phyloP scores from a whole-genome alignment of 1,140 invertebrate species.

The Musca vetustissima region DNA sequence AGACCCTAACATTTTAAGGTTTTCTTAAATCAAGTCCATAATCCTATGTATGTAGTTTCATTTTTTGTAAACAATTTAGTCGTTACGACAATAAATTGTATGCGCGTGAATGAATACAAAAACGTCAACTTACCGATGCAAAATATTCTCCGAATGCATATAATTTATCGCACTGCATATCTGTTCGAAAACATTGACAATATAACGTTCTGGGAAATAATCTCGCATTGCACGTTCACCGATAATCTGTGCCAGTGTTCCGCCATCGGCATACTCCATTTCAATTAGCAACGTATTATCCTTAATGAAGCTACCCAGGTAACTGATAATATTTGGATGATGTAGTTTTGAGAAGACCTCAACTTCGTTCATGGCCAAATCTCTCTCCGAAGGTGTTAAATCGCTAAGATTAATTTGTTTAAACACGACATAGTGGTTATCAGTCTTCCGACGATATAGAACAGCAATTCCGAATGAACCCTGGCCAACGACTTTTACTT shows the following conservation, averaged over 20 bases:
- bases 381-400: conserved; percentile 66
- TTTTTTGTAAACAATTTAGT: too few species aligned
- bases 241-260: conserved; percentile 70
- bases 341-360: conserved; percentile 70
- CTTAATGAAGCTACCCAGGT: conserved; percentile 75
- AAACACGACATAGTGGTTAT: conserved; percentile 70
- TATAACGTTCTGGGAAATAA: conserved; percentile 63
- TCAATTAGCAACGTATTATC: conserved; percentile 75
- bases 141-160: conserved; percentile 73
- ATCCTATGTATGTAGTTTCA: too few species aligned
- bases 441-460: conserved; percentile 67
- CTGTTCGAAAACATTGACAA: conserved; percentile 70
- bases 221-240: conserved; percentile 52
- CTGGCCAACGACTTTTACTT: conserved; percentile 49
- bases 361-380: conserved; percentile 77
- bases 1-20: too few species aligned
- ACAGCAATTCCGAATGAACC: conserved; percentile 76
- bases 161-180: conserved; percentile 71
- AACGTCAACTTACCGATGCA: conserved; percentile 63
- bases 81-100: too few species aligned
- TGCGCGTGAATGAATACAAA: too few species aligned
- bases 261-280: conserved; percentile 81
- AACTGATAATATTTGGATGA: conserved; percentile 76
- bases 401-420: conserved; percentile 78
- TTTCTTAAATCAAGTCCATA: too few species aligned